phyloP scores from a whole-genome alignment of 2,888 invertebrate species.

The Hoplodrina ambigua region DNA sequence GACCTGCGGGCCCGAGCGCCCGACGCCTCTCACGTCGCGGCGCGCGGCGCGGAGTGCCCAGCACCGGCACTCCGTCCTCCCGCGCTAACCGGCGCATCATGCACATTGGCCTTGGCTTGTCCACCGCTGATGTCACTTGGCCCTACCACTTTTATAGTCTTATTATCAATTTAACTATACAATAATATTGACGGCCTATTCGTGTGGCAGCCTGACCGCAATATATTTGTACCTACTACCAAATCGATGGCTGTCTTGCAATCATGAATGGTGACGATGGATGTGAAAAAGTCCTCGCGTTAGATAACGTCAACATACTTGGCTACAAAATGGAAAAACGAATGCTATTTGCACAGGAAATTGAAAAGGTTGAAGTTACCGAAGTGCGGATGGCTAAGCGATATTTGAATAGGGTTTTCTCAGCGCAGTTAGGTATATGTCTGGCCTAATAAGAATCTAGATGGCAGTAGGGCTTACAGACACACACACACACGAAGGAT shows the following conservation, averaged over 20 bases:
- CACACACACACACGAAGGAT: slow-evolving; percentile 2
- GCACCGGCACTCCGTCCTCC: slow-evolving; percentile 22
- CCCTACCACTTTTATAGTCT: slow-evolving; percentile 47
- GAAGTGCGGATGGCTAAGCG: background rate
- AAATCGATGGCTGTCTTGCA: background rate
- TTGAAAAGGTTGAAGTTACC: slow-evolving; percentile 5
- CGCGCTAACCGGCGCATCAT: slow-evolving; percentile 35
- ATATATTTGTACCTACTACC: background rate
- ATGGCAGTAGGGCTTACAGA: background rate
- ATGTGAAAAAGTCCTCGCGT: slow-evolving; percentile 9
- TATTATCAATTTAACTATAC: slow-evolving; percentile 41
- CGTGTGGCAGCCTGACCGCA: slow-evolving; percentile 7
- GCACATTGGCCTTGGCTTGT: slow-evolving; percentile 54
- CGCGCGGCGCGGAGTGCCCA: slow-evolving; percentile 10
- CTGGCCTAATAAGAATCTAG: background rate
- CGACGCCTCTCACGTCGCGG: slow-evolving; percentile 22
- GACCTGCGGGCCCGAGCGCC: slow-evolving; percentile 44
- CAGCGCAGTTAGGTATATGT: background rate
- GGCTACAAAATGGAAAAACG: slow-evolving; percentile 3
- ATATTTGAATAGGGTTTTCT: slow-evolving; percentile 8
- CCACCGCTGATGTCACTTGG: slow-evolving; percentile 61
- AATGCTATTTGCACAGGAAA: slow-evolving; percentile 5
- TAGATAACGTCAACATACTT: background rate
- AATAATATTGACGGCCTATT: slow-evolving; percentile 34
- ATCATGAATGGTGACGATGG: background rate